phyloP scores from a whole-genome alignment of 2,888 invertebrate species.

The Aleiodes testaceus region DNA sequence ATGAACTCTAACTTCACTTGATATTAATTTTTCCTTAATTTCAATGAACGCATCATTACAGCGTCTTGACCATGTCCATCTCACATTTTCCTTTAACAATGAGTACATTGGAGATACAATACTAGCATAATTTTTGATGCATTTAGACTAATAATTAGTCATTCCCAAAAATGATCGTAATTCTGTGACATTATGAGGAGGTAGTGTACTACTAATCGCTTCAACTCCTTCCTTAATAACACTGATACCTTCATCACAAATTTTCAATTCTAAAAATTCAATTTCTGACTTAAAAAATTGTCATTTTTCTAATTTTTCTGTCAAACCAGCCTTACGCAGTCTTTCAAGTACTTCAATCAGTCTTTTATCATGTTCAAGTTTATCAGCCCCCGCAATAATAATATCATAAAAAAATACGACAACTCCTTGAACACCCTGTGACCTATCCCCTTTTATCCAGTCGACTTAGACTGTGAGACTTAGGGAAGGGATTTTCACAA shows the following conservation, averaged over 20 bases:
- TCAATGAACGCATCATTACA: neutral
- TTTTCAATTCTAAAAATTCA: slow-evolving; percentile 21
- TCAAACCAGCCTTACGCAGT: slow-evolving; percentile 20
- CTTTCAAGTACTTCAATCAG: slow-evolving; percentile 9
- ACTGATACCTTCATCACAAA: slow-evolving; percentile 53
- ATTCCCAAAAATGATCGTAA: slow-evolving; percentile 30
- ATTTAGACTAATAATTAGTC: neutral
- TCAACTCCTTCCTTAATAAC: slow-evolving; percentile 18
- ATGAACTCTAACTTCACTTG: slow-evolving; percentile 26
- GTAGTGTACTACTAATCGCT: slow-evolving; percentile 18
- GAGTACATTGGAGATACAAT: slow-evolving; percentile 3
- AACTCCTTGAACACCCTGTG: slow-evolving; percentile 23
- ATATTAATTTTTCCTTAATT: neutral
- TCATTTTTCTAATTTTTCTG: slow-evolving; percentile 25
- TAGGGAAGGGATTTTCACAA: too few species aligned
- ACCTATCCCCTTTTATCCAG: too few species aligned
- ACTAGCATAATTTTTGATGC: neutral
- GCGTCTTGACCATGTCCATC: neutral
- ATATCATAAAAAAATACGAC: slow-evolving; percentile 32
- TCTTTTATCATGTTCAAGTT: slow-evolving; percentile 8
- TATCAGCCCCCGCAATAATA: slow-evolving; percentile 20
- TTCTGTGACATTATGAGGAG: slow-evolving; percentile 31
- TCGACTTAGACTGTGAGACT: too few species aligned
- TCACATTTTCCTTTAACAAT: slow-evolving; percentile 1
- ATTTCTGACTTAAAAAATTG: slow-evolving; percentile 2